Conservation (phyloP, 2,113 vertebrate genomes). For the Lucifuga dentata region DNA sequence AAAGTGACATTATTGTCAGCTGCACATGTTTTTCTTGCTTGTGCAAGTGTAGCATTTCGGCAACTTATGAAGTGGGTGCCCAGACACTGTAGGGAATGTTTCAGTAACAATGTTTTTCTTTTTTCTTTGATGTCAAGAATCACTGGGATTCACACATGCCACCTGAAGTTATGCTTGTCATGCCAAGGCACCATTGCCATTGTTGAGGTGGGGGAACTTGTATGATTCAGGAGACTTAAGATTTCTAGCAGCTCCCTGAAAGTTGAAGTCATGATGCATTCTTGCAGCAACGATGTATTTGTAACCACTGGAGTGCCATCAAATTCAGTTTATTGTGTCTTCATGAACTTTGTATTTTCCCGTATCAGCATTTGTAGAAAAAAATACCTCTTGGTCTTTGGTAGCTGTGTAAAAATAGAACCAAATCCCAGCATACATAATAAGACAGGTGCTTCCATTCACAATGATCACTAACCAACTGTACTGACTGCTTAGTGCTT, state of each 20-base stretch:
- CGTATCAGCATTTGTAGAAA: no score
- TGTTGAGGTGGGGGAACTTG: neutral
- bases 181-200: conserved; percentile 16
- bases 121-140: conserved; percentile 47
- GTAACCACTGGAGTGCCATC: no score
- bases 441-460: conserved; percentile 23
- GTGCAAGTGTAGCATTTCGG: conserved; percentile 14
- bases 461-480: neutral
- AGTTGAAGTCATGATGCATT: neutral
- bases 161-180: conserved; percentile 25
- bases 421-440: neutral
- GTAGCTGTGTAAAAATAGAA: no score
- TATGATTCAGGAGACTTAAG: conserved; percentile 4
- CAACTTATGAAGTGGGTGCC: conserved; percentile 49
- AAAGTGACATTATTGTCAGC: conserved; percentile 4
- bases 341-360: no score
- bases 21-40: conserved; percentile 29
- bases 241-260: neutral
- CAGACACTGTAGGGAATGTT: conserved; percentile 18
- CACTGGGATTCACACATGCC: conserved; percentile 28
- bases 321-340: no score
- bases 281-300: no score
- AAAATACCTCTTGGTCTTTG: no score
- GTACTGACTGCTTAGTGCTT: neutral
- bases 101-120: conserved; percentile 51